Conservation (phyloP, 2,888 invertebrate species). For the Conchocele bisecta region DNA sequence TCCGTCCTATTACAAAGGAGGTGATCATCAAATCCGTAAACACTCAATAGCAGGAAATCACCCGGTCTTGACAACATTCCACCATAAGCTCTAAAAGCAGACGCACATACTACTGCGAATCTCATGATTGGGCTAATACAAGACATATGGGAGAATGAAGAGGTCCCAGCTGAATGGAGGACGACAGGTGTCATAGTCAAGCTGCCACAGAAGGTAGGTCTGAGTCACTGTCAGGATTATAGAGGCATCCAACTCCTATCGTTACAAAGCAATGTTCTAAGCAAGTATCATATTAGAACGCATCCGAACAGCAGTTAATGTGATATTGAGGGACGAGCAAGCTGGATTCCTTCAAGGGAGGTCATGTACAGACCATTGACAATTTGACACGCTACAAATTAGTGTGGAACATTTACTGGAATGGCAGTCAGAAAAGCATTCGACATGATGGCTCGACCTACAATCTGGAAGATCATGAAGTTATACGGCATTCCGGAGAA, state of each 20-base stretch:
- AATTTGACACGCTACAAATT: conserved; percentile 5
- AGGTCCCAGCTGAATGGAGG: conserved; percentile 8
- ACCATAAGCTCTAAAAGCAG: no score
- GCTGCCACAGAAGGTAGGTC: conserved; percentile 13
- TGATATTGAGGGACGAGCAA: background rate
- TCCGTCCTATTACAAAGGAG: background rate
- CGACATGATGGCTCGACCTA: background rate
- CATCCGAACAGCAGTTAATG: background rate
- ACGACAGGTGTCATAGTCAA: conserved; percentile 7
- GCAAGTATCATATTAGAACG: conserved; percentile 4
- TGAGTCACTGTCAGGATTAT: conserved; percentile 14
- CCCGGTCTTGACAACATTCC: conserved; percentile 19
- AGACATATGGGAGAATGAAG: conserved; percentile 6
- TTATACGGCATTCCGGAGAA: no score
- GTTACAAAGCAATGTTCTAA: background rate
- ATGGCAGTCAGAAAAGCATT: background rate
- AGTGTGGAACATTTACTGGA: conserved; percentile 3
- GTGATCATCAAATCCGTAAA: conserved; percentile 3
- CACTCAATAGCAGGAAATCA: conserved; percentile 3
- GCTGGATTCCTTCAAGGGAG: no score
- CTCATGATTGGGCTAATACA: background rate
- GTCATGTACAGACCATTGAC: conserved; percentile 10
- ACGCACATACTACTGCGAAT: no score
- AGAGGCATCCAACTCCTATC: conserved; percentile 8
- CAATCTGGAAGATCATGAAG: background rate